Evolutionary conservation across 1,140 invertebrate genomes (phyloP).

Genomic region (Plodia interpunctella): DNA sequence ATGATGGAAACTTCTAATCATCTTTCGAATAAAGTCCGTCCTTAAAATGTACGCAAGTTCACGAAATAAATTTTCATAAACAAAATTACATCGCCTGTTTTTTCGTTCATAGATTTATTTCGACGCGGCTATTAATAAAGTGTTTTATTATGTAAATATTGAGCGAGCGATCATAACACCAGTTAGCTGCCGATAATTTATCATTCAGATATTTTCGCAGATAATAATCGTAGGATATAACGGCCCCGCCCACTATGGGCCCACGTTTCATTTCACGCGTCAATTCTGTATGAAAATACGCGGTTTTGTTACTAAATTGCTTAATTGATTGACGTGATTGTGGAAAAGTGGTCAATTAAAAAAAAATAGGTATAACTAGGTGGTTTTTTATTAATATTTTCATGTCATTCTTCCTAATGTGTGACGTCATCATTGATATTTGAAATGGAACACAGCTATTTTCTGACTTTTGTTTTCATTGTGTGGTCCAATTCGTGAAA

Average conservation of each 20-base stretch:
- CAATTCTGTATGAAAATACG: not conserved
- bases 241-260: not conserved
- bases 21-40: no score
- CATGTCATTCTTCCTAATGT: no score
- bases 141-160: constrained; percentile 6
- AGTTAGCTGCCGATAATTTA: not conserved
- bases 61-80: not conserved
- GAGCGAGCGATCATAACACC: not conserved
- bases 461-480: no score
- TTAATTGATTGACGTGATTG: not conserved
- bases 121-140: not conserved
- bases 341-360: not conserved
- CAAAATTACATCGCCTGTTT: not conserved
- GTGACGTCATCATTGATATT: not conserved
- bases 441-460: not conserved
- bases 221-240: not conserved
- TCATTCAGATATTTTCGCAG: not conserved
- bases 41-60: not conserved
- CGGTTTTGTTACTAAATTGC: not conserved
- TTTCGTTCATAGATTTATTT: not conserved
- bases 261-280: not conserved
- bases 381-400: not conserved
- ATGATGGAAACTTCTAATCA: no score
- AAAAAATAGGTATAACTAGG: not conserved
- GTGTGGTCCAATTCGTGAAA: no score